These are phyloP conservation scores for Nematostella vectensis DNA, from an alignment of 92 coral and sea anemone species.

Conservation along the genomic window DNA sequence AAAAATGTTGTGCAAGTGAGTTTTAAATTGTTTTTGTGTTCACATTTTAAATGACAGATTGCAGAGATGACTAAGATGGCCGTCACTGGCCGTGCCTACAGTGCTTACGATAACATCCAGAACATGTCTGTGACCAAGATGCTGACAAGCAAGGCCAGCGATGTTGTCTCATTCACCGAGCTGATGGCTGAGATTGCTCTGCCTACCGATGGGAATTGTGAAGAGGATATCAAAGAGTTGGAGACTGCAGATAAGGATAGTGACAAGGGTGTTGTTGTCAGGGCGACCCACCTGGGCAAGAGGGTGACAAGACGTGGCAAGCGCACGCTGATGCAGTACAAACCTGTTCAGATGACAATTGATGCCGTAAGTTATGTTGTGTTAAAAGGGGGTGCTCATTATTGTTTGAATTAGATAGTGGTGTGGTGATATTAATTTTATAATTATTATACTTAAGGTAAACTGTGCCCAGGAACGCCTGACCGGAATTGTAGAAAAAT, in stretches of 20 bases:
- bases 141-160: slow-evolving; percentile 51
- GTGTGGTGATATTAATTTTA: too few species aligned
- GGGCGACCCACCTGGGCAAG: slow-evolving; percentile 52
- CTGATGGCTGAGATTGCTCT: slow-evolving; percentile 67
- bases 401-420: neutral
- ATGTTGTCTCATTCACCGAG: slow-evolving; percentile 61
- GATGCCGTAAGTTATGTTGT: slow-evolving; percentile 75
- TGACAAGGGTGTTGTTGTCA: slow-evolving; percentile 41
- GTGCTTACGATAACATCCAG: slow-evolving; percentile 62
- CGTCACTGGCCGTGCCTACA: slow-evolving; percentile 57
- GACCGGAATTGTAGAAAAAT: slow-evolving; percentile 43
- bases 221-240: slow-evolving; percentile 78
- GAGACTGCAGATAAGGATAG: slow-evolving; percentile 50
- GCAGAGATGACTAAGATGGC: slow-evolving; percentile 65
- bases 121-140: slow-evolving; percentile 54
- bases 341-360: slow-evolving; percentile 64
- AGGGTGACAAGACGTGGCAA: slow-evolving; percentile 63
- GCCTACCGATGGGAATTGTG: slow-evolving; percentile 73
- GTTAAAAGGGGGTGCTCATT: too few species aligned
- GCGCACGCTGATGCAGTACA: slow-evolving; percentile 64
- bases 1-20: too few species aligned
- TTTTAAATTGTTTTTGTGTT: too few species aligned
- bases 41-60: slow-evolving; percentile 17
- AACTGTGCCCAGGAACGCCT: slow-evolving; percentile 60
- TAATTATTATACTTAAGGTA: too few species aligned